Evolutionary conservation across 30 jellyfish, hydroid and myxozoan species (phyloP), one percentile per base, ranked within the genome.

Genomic region (Morbakka virulenta): DNA sequence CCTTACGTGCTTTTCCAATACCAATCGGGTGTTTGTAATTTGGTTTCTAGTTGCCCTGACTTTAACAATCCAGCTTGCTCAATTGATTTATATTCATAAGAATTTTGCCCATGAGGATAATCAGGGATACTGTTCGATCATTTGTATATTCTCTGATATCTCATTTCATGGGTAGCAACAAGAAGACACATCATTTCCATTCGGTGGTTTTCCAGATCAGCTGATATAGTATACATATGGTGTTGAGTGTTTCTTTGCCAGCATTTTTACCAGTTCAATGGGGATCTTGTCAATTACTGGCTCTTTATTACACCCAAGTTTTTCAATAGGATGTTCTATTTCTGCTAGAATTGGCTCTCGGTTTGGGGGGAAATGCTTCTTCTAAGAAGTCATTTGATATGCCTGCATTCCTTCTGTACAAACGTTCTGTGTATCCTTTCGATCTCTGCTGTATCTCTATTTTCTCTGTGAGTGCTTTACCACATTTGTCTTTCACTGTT

Each of bases 21-120:
- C n/a, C n/a, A n/a, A n/a, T n/a, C n/a, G n/a, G n/a, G n/a, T n/a
- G n/a, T n/a, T 41, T 6, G 57, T 17, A 41, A 41, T 41, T 41
- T 41, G 17, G 57, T 41, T 17, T 41, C 57, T 41, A 41, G 57
- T 17, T 41, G 13, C 57, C 17, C 17, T 41, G 13, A 9, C 17
- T 57, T 57, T n/a, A 57, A n/a, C 24, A 57, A 27, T 52, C 87
- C 89, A 12, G 83, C 89, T 64, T 79, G 83, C 57, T 61, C 65
- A 17, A 0, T 32, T 23, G 52, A 65, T 29, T 76, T 34, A 76
- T 62, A 24, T 53, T 76, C 14, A 76, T 31, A 22, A 76, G 32
- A 4, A 76, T 62, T 35, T 76, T 53, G 69, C 87, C 62, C 20
- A 0, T 0, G 28, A 32, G 87, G 67, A 2, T 2, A 64, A 76